Base-by-base conservation (phyloP, 1,140 invertebrate species). In the Drosophila hydei region DNA sequence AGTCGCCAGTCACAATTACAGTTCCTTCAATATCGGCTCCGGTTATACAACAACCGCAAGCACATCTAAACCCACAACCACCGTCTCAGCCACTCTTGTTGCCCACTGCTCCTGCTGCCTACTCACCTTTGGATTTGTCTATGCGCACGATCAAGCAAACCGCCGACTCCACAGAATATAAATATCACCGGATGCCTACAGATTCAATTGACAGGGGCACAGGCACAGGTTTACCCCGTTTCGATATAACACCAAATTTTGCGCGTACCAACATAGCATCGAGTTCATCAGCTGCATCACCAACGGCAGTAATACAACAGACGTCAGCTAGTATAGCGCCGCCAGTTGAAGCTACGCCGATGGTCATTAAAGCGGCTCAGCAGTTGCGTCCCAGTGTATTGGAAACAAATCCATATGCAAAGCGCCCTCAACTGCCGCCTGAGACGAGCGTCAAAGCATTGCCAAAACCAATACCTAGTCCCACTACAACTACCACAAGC, bases 91-190 rank as follows among this genome's bases (percentile, higher is more conserved):
- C 47, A 9, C 1, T 16, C 21, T 9, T 16, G 30, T 16, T 42
- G 11, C 55, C 61, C 25, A 50, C 68, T 21, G 40, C 36, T 25
- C 65, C 64, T 25, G 50, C 61, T 6, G 51, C 78, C 0, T 62
- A 96, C 84, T 96, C 96, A 0, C 96, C 96, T 0, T 89, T 97
- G 45, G 96, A 97, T 91, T 92, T 97, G 11, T 97, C 96, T 0
- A 96, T 97, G 33, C 97, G 97, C 88, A 97, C 96, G 0, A 95
- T 97, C 0, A 95, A 96, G 78, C 96, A 96, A 36, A 95, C 96
- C 1, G 96, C 96, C 0, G 96, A 97, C 91, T 97, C 96, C 0
- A 97, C 96, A 1, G 95, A 95, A 0, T 94, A 95, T 79, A 95
- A 96, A 77, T 95, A 96, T 51, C 79, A 78, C 47, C 55, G 70